Conservation (phyloP, 2,888 invertebrate species). For the Xanthorhoe spadicearia region DNA sequence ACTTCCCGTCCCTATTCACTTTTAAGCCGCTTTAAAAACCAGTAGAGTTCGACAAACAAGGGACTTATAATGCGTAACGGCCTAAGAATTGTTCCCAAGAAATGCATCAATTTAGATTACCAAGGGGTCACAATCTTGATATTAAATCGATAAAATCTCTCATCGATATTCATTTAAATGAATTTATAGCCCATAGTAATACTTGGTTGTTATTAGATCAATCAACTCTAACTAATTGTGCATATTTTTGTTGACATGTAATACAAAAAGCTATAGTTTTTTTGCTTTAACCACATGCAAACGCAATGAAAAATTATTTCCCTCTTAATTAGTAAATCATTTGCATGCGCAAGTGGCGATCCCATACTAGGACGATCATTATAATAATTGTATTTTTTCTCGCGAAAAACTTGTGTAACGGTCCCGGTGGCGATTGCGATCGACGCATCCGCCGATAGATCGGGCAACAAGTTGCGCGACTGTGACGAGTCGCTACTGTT, state of each 20-base stretch:
- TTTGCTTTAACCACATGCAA: slow-evolving; percentile 66
- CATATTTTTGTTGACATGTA: slow-evolving; percentile 64
- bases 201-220: slow-evolving; percentile 58
- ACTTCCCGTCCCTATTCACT: slow-evolving; percentile 69
- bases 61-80: slow-evolving; percentile 78
- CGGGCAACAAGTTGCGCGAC: slow-evolving; percentile 77
- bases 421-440: slow-evolving; percentile 73
- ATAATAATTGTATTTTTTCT: slow-evolving; percentile 79
- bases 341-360: slow-evolving; percentile 78
- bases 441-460: slow-evolving; percentile 80
- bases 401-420: slow-evolving; percentile 79
- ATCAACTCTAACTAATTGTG: slow-evolving; percentile 62
- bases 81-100: slow-evolving; percentile 70
- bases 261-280: slow-evolving; percentile 58
- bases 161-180: slow-evolving; percentile 35
- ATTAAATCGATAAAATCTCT: slow-evolving; percentile 54
- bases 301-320: slow-evolving; percentile 77
- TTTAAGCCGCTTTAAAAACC: slow-evolving; percentile 81
- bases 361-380: slow-evolving; percentile 81
- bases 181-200: slow-evolving; percentile 20
- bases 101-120: slow-evolving; percentile 63
- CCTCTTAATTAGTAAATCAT: slow-evolving; percentile 78
- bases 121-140: slow-evolving; percentile 51
- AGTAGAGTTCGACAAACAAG: slow-evolving; percentile 78
- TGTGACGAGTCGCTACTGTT: slow-evolving; percentile 76